These are phyloP conservation scores for Columbina picui DNA, from an alignment of 2,113 vertebrate species.

Conservation along the genomic window DNA sequence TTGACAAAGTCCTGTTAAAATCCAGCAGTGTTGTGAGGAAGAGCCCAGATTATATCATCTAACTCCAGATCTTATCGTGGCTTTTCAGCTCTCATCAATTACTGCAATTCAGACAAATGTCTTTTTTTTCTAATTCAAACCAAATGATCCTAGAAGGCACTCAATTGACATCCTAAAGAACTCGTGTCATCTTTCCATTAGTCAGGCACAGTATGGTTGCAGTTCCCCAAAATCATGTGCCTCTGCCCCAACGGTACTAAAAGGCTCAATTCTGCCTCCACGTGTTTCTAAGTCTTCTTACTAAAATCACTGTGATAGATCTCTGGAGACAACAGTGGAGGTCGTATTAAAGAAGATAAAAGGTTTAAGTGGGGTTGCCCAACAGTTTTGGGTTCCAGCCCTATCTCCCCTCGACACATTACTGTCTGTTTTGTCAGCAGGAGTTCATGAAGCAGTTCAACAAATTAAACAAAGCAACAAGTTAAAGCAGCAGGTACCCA, in stretches of 20 bases:
- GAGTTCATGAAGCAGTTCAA: not conserved
- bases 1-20: not conserved
- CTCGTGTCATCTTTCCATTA: not conserved
- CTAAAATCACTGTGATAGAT: not conserved
- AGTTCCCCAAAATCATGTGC: not conserved
- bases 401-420: not conserved
- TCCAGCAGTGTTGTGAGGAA: not conserved
- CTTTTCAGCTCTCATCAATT: constrained; percentile 12
- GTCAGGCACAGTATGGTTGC: not conserved
- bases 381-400: not conserved
- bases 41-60: not conserved
- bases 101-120: not conserved
- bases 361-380: not conserved
- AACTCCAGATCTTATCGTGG: not conserved
- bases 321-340: not conserved
- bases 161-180: not conserved
- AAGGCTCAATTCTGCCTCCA: not conserved
- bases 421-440: not conserved
- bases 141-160: constrained; percentile 6
- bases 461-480: not conserved
- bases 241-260: not conserved
- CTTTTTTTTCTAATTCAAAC: constrained; percentile 33
- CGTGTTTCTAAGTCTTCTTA: not conserved
- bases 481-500: not conserved
- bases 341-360: not conserved